Evolutionary conservation across 2,888 invertebrate genomes (phyloP), one percentile per base, ranked within the genome.

Genomic region (Chironomus riparius): DNA sequence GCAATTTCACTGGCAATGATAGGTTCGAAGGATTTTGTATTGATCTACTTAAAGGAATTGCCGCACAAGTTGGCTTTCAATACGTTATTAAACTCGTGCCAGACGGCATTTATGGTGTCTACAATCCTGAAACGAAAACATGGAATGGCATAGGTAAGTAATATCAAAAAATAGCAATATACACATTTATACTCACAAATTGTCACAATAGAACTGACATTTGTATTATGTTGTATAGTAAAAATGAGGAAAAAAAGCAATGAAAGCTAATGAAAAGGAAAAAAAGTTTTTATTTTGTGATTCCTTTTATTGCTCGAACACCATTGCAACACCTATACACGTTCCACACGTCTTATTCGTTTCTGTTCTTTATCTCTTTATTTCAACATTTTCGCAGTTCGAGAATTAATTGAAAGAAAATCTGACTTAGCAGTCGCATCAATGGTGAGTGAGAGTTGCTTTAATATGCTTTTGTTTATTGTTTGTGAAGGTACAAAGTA

Each of bases 11-110:
- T 65, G 95, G 94, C 3, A 95, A 95, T 83, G 92, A 92, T 1
- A 87, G 92, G 22, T 94, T 91, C 82, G 94, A 95, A 80, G 96
- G 96, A 0, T 96, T 95, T 86, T 95, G 95, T 84, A 93, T 96
- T 79, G 95, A 96, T 83, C 85, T 96, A 76, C 86, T 96, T 50
- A 91, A 92, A 78, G 88, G 90, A 80, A 93, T 96, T 70, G 94
- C 95, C 2, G 87, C 88, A 0, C 88, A 93, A 80, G 93, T 95
- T 1, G 95, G 95, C 15, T 96, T 96, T 85, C 92, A 94, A 81
- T 96, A 95, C 83, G 88, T 90, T 61, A 90, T 96, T 78, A 87
- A 92, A 68, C 85, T 95, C 69, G 93, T 95, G 0, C 94, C 94
- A 0, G 95, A 95, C 82, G 89, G 88, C 79, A 94, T 93, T 91